Base-by-base conservation (phyloP, 1,140 invertebrate species). In the Lutraria rhynchaena region DNA sequence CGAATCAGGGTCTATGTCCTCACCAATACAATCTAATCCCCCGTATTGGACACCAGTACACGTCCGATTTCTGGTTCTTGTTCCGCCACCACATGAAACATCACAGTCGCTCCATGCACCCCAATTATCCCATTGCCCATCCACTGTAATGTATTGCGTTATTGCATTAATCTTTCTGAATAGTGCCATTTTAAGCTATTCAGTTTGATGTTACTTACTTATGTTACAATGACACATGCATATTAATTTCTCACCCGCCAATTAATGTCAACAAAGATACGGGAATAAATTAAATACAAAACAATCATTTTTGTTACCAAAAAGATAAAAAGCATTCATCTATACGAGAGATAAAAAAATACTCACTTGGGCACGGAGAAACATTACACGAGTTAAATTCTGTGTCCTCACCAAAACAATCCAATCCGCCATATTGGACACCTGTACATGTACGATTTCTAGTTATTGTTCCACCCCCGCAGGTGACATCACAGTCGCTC, bases 401-500 rank as follows among this genome's bases (percentile, higher is more conserved):
- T 15, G 15, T 70, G 15, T 51, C 65, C n/a, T 84, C 82, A 19
- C 87, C 87, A 27, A 44, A 22, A 69, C 87, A 88, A 9, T 27
- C 41, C 13, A 33, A 58, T 11, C 84, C 84, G 3, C 82, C 82
- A 82, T 83, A 70, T 33, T 58, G 60, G 15, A 82, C 76, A 4
- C 37, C 29, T 19, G 74, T 70, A 63, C 87, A 88, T n/a, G 29
- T 41, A 53, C 89, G 70, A 46, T 44, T 67, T 44, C 86, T 61
- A 4, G 29, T 60, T 22, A 83, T 58, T 15, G 22, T 61, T 0
- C 89, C 89, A 1, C 61, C 73, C 19, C 87, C 89, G 60, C 88
- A 89, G 13, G 86, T 60, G 0, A 58, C 70, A 1, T 71, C 63
- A 74, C 89, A 90, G 1, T 53, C n/a, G 5, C 70, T 71, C 88